These are phyloP conservation scores for Leptura quadrifasciata DNA, from an alignment of 2,888 invertebrate species.

Conservation along the genomic window DNA sequence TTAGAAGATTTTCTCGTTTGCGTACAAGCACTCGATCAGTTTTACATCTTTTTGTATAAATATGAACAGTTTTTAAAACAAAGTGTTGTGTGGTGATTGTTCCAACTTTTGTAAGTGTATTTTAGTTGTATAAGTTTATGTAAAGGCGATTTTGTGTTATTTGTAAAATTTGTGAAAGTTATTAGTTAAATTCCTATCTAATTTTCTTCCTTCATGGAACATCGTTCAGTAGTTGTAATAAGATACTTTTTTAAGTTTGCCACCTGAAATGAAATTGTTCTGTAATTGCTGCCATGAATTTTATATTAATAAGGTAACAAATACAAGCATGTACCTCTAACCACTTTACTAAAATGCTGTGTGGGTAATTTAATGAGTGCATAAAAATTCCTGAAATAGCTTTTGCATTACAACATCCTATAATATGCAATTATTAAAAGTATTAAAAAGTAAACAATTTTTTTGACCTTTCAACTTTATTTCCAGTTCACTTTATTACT, in stretches of 20 bases:
- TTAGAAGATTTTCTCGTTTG: conserved; percentile 54
- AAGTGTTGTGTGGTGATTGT: conserved; percentile 52
- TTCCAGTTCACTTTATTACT: conserved; percentile 34
- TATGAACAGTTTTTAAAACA: conserved; percentile 47
- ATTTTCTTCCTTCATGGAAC: conserved; percentile 53
- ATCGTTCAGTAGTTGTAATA: conserved; percentile 31
- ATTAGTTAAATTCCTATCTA: conserved; percentile 61
- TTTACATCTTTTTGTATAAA: conserved; percentile 45
- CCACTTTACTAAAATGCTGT: conserved; percentile 42
- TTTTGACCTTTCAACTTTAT: conserved; percentile 56
- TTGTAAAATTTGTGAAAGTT: conserved; percentile 52
- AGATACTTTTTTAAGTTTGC: conserved; percentile 30
- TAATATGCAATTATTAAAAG: conserved; percentile 53
- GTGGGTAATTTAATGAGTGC: conserved; percentile 49
- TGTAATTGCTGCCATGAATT: neutral
- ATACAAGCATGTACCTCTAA: conserved; percentile 22
- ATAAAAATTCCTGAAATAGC: conserved; percentile 59
- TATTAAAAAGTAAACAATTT: conserved; percentile 51
- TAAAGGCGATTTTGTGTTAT: conserved; percentile 17
- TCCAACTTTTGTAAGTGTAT: conserved; percentile 64
- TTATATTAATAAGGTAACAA: conserved; percentile 7
- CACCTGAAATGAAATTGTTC: neutral
- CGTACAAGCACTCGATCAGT: conserved; percentile 47
- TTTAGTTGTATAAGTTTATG: conserved; percentile 19
- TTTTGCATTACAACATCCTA: conserved; percentile 56